Evolutionary conservation across 2,888 invertebrate species (phyloP), one percentile per base, ranked within the genome.

Genomic region (Lasioglossum malachurum): DNA sequence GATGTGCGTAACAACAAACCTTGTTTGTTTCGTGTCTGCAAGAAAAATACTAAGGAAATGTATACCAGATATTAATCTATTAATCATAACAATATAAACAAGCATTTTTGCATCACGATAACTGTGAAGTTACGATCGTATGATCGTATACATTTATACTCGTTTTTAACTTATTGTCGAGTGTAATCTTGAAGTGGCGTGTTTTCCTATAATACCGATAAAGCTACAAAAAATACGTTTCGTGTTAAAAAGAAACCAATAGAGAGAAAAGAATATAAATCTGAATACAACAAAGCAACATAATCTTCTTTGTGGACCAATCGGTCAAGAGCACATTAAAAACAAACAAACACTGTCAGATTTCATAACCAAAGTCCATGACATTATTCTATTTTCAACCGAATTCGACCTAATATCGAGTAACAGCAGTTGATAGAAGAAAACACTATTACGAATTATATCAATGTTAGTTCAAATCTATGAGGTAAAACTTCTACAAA

Each of bases 1-100:
- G 99, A 96, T 99, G 99, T 87, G 98, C 97, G 95, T 97, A 98
- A 95, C 99, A 99, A 94, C 98, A 98, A 92, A 98, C 97, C 96
- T 97, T 98, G 95, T 98, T 98, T 71, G 96, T 94, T 96, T 97
- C 97, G 94, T 96, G 96, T 96, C 97, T 97, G 95, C 95, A 96
- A 96, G 93, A 27, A 95, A 95, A 94, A 80, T 69, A 93, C 88
- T 88, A 64, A 89, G 86, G 64, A 74, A 74, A 76, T 82, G 35
- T 79, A 71, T 75, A 44, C 31, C 75, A 77, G 16, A 27, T 49
- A 80, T 86, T 82, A 75, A 84, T 35, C 74, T 41, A 49, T 23
- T 31, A 31, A 78, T 41, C 41, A 53, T 12, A 60, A n/a, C 35
- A 27, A 69, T 49, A 35, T 16, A 44, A 57, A 57, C 67, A 80